Evolutionary conservation across 1,140 invertebrate species (phyloP).

Genomic region (Drosophila bocqueti): DNA sequence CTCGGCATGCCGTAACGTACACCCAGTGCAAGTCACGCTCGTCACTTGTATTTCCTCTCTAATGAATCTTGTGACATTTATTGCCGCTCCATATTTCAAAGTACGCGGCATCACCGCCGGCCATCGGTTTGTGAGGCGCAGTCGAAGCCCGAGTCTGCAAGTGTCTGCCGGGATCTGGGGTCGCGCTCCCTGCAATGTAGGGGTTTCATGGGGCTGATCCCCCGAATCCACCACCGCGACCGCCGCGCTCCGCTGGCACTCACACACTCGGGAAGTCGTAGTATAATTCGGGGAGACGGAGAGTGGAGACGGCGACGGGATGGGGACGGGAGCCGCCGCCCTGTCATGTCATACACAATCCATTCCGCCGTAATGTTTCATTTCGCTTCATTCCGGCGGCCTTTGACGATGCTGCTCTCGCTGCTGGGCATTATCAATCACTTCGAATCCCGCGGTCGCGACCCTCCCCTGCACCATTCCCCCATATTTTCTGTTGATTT

Average conservation of each 20-base stretch:
- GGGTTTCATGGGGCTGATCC: slow-evolving; percentile 36
- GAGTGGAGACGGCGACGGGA: slow-evolving; percentile 1
- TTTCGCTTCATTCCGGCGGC: slow-evolving; percentile 62
- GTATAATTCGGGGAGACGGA: slow-evolving; percentile 11
- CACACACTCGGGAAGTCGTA: slow-evolving; percentile 30
- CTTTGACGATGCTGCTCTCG: slow-evolving; percentile 30
- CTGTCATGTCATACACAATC: slow-evolving; percentile 75
- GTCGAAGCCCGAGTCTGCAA: slow-evolving; percentile 14
- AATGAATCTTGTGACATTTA: slow-evolving; percentile 85
- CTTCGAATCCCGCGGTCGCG: slow-evolving; percentile 41
- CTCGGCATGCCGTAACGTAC: slow-evolving; percentile 44
- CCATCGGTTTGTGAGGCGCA: slow-evolving; percentile 13
- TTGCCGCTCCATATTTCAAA: slow-evolving; percentile 84
- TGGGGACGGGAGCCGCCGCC: slow-evolving; percentile 63
- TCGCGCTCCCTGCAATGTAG: slow-evolving; percentile 15
- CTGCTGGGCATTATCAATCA: slow-evolving; percentile 76
- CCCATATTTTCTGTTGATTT: slow-evolving; percentile 70
- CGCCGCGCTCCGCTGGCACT: slow-evolving; percentile 63
- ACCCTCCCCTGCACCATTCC: slow-evolving; percentile 9
- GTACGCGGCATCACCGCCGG: slow-evolving; percentile 35
- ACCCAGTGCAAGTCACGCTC: slow-evolving; percentile 79
- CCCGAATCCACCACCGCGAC: slow-evolving; percentile 49
- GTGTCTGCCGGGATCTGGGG: slow-evolving; percentile 9
- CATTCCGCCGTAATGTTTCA: slow-evolving; percentile 80
- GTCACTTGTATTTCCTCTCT: slow-evolving; percentile 84